Conservation (phyloP, 2,113 vertebrate genomes). For the Salvelinus namaycush region DNA sequence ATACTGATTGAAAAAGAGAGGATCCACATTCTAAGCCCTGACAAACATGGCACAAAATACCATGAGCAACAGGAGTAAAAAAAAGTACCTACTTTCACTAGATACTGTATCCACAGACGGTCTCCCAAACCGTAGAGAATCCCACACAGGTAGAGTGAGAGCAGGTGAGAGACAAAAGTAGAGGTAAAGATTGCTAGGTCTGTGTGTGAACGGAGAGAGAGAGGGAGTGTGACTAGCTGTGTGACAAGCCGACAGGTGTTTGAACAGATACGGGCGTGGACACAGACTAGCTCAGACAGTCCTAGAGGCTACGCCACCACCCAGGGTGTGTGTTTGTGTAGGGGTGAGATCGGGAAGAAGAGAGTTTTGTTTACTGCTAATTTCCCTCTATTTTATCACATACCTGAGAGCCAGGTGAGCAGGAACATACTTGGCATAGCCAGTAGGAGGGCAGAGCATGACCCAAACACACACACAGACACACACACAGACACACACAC, state of each 20-base stretch:
- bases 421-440: slow-evolving; percentile 38
- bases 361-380: slow-evolving; percentile 48
- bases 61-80: not conserved
- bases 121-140: slow-evolving; percentile 27
- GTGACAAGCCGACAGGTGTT: slow-evolving; percentile 57
- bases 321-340: slow-evolving; percentile 13
- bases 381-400: slow-evolving; percentile 25
- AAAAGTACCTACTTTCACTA: slow-evolving; percentile 21
- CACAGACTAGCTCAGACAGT: slow-evolving; percentile 69
- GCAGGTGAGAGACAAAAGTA: not conserved
- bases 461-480: slow-evolving; percentile 18
- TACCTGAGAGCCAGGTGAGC: slow-evolving; percentile 10
- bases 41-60: not conserved
- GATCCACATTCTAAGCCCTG: no score
- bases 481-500: not conserved
- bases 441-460: not conserved
- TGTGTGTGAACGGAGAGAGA: slow-evolving; percentile 15
- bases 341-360: slow-evolving; percentile 51
- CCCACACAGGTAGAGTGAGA: slow-evolving; percentile 15
- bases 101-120: not conserved
- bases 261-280: slow-evolving; percentile 65
- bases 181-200: not conserved
- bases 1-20: no score
- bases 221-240: slow-evolving; percentile 14
- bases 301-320: slow-evolving; percentile 40